Conservation (phyloP, 2,113 vertebrate genomes). For the Cinclus cinclus region DNA sequence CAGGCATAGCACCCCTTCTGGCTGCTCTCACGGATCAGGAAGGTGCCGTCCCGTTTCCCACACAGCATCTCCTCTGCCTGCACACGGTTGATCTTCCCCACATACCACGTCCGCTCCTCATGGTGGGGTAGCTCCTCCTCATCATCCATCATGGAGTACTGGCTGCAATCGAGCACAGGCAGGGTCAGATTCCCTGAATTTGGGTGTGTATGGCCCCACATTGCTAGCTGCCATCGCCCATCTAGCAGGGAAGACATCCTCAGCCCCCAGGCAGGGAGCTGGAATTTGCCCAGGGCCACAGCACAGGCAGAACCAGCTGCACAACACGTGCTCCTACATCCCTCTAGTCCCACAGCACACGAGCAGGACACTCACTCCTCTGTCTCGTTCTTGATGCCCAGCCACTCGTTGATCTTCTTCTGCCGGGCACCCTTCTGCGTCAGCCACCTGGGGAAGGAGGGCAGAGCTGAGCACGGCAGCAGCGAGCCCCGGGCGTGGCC, state of each 20-base stretch:
- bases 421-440: slow-evolving; percentile 82
- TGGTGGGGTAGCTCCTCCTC: slow-evolving; percentile 82
- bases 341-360: rapidly evolving
- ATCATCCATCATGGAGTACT: slow-evolving; percentile 79
- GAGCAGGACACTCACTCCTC: slow-evolving; percentile 74
- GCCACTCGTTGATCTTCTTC: slow-evolving; percentile 84
- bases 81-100: slow-evolving; percentile 82
- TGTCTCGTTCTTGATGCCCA: slow-evolving; percentile 79
- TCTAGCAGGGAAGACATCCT: not conserved
- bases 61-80: slow-evolving; percentile 82
- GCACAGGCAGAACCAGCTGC: not conserved
- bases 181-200: not conserved
- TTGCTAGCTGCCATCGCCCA: not conserved
- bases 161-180: slow-evolving; percentile 23
- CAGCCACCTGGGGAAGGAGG: slow-evolving; percentile 73
- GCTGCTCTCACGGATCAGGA: slow-evolving; percentile 84
- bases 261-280: not conserved
- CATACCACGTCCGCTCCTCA: slow-evolving; percentile 81
- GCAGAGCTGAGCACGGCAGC: not conserved
- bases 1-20: slow-evolving; percentile 84
- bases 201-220: not conserved
- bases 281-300: not conserved
- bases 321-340: not conserved
- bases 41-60: slow-evolving; percentile 77
- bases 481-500: not conserved